Conservation (phyloP, 2,888 invertebrate genomes). For the Megastigmus dorsalis region DNA sequence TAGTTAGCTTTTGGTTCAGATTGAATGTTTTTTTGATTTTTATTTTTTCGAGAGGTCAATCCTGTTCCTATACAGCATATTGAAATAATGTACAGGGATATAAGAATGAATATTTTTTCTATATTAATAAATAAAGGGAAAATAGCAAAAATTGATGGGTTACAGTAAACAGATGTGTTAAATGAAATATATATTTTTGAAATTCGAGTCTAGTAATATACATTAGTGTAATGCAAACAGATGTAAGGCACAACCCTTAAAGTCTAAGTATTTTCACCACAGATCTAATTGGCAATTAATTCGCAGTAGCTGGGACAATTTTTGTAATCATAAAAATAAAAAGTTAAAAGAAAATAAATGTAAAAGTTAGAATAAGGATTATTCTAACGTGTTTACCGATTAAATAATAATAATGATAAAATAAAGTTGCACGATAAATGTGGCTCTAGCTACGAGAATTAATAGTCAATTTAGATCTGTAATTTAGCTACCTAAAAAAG, state of each 20-base stretch:
- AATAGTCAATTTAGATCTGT: conserved; percentile 10
- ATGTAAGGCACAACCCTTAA: conserved; percentile 11
- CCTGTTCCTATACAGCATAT: conserved; percentile 49
- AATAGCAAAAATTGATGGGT: conserved; percentile 32
- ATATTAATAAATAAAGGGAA: conserved; percentile 31
- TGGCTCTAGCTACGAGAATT: neutral
- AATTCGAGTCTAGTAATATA: conserved; percentile 34
- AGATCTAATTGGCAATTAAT: conserved; percentile 26
- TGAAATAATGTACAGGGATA: conserved; percentile 46
- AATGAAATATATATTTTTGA: conserved; percentile 47
- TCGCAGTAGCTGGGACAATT: conserved; percentile 7
- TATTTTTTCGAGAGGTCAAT: conserved; percentile 26
- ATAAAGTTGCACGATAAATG: conserved; percentile 30
- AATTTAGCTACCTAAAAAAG: conserved; percentile 7
- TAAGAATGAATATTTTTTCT: conserved; percentile 49
- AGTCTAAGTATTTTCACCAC: conserved; percentile 15
- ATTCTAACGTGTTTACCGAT: conserved; percentile 27
- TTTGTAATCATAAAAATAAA: conserved; percentile 25
- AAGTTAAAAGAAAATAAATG: conserved; percentile 7
- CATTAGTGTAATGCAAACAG: conserved; percentile 19
- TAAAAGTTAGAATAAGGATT: conserved; percentile 14
- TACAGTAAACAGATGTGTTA: conserved; percentile 36
- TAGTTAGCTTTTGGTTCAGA: too few species aligned
- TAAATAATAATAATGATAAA: conserved; percentile 28
- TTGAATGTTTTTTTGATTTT: neutral